phyloP scores from a whole-genome alignment of 2,113 vertebrate species.

The Protomyctophum bolini region DNA sequence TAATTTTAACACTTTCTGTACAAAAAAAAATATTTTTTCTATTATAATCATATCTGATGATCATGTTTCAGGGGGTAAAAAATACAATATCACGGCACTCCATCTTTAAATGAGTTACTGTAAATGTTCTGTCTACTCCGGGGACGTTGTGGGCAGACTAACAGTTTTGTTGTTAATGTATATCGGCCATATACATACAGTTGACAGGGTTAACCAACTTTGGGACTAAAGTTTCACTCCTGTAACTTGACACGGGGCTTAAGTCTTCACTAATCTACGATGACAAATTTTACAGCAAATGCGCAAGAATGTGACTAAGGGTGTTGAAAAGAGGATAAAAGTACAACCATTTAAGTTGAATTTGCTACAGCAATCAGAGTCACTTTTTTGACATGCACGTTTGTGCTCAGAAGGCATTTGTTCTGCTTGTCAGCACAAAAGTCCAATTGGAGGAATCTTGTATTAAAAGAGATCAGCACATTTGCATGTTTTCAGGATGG shows the following conservation, averaged over 20 bases:
- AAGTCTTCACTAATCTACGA: conserved; percentile 67
- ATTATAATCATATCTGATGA: background rate
- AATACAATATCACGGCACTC: no score
- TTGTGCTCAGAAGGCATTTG: conserved; percentile 57
- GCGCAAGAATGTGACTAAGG: conserved; percentile 55
- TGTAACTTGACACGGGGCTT: conserved; percentile 1
- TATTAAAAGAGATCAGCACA: conserved; percentile 61
- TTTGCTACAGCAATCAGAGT: conserved; percentile 41
- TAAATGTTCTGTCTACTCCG: background rate
- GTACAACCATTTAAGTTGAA: conserved; percentile 14
- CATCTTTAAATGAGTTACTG: background rate
- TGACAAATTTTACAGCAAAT: conserved; percentile 67
- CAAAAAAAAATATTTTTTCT: background rate
- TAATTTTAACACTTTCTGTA: no score
- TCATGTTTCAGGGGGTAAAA: background rate
- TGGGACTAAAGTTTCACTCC: conserved; percentile 41
- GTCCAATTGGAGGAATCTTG: conserved; percentile 46
- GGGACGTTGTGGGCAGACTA: background rate
- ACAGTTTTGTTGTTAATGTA: background rate
- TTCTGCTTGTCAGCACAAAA: conserved; percentile 66
- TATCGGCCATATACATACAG: conserved; percentile 31
- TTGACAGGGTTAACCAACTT: conserved; percentile 48
- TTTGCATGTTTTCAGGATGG: conserved; percentile 67
- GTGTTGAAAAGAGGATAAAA: conserved; percentile 67
- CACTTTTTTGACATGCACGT: conserved; percentile 52